Evolutionary conservation across 2,888 invertebrate species (phyloP).

Genomic region (Dinocampus coccinellae): DNA sequence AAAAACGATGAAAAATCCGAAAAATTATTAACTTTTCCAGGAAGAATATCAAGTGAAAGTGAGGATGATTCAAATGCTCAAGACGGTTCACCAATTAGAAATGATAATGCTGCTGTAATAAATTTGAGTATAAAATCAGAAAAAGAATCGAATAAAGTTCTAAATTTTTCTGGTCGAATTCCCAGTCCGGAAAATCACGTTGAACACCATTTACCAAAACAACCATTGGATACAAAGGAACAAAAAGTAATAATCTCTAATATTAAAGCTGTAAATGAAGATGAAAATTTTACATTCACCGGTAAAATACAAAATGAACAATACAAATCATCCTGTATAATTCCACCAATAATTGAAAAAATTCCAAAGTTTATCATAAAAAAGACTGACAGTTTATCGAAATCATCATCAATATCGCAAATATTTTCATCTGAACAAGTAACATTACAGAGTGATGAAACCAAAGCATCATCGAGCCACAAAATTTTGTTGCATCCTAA

Average conservation of each 20-base stretch:
- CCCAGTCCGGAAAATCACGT: slow-evolving; percentile 13
- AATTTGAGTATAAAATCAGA: slow-evolving; percentile 14
- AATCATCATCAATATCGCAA: slow-evolving; percentile 44
- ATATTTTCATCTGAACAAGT: slow-evolving; percentile 26
- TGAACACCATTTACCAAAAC: slow-evolving; percentile 1
- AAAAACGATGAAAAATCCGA: slow-evolving; percentile 17
- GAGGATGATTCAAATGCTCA: slow-evolving; percentile 37
- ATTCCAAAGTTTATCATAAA: slow-evolving; percentile 59
- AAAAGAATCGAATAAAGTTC: slow-evolving; percentile 33
- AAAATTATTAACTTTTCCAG: slow-evolving; percentile 30
- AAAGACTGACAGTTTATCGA: slow-evolving; percentile 53
- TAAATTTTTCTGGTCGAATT: slow-evolving; percentile 38
- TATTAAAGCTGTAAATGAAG: neutral
- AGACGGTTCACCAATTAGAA: slow-evolving; percentile 28
- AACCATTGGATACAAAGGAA: neutral
- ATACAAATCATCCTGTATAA: slow-evolving; percentile 27
- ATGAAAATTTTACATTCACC: slow-evolving; percentile 20
- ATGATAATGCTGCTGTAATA: neutral
- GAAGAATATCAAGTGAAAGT: slow-evolving; percentile 33
- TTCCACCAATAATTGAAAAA: slow-evolving; percentile 38
- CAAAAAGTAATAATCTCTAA: neutral
- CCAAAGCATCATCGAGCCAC: slow-evolving; percentile 29
- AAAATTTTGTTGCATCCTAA: slow-evolving; percentile 53
- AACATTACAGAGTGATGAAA: slow-evolving; percentile 23
- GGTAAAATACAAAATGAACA: slow-evolving; percentile 19